Evolutionary conservation across 2,888 invertebrate species (phyloP).

Genomic region (Hesperia comma): DNA sequence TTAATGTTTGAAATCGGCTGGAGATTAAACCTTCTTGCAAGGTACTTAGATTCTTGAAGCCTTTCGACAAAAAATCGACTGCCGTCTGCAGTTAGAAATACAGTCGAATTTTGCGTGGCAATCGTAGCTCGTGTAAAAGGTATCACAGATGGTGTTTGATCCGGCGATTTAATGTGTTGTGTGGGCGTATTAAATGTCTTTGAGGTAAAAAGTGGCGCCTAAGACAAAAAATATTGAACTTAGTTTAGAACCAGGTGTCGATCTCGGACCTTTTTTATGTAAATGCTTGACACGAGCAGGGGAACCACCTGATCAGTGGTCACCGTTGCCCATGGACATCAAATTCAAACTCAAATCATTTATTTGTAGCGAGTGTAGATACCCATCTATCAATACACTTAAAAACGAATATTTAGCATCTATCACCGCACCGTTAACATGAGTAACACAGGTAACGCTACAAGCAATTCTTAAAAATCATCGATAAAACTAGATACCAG

Average conservation of each 20-base stretch:
- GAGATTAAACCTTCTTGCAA: slow-evolving; percentile 30
- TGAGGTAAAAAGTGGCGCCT: slow-evolving; percentile 65
- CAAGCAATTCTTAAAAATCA: too few relatives aligned
- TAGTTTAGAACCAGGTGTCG: slow-evolving; percentile 41
- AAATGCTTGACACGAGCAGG: too few relatives aligned
- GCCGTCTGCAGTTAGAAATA: slow-evolving; percentile 39
- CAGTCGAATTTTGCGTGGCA: slow-evolving; percentile 41
- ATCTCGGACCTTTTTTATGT: slow-evolving; percentile 5
- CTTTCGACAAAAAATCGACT: slow-evolving; percentile 46
- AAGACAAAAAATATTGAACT: slow-evolving; percentile 50
- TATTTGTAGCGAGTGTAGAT: too few relatives aligned
- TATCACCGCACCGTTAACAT: too few relatives aligned
- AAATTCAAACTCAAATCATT: too few relatives aligned
- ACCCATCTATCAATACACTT: too few relatives aligned
- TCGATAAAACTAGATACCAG: too few relatives aligned
- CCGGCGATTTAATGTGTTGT: slow-evolving; percentile 73
- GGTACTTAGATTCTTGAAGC: slow-evolving; percentile 29
- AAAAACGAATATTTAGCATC: too few relatives aligned
- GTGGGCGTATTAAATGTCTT: slow-evolving; percentile 79
- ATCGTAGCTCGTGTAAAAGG: slow-evolving; percentile 66
- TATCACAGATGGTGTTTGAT: slow-evolving; percentile 79
- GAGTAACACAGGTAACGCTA: too few relatives aligned
- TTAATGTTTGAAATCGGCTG: slow-evolving; percentile 19
- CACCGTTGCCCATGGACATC: too few relatives aligned
- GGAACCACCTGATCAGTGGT: too few relatives aligned